Evolutionary conservation across 2,113 vertebrate species (phyloP).

Genomic region (Acrocephalus arundinaceus): DNA sequence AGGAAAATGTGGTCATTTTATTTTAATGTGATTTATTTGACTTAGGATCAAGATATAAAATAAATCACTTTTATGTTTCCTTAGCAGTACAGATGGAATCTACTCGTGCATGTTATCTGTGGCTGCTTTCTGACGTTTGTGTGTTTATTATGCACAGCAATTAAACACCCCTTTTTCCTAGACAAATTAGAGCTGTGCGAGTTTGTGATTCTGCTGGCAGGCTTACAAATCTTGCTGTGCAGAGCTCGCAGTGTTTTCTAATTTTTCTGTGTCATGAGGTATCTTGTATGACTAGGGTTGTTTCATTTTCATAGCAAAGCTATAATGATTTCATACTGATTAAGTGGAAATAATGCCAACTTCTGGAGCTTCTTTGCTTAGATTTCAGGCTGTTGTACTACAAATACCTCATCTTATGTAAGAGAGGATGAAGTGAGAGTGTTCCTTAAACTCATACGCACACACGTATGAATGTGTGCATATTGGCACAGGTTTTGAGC

Average conservation of each 20-base stretch:
- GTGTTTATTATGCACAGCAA: constrained; percentile 45
- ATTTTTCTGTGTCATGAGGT: constrained; percentile 65
- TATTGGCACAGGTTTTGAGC: neutral
- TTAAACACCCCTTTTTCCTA: constrained; percentile 55
- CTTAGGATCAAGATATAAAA: constrained; percentile 28
- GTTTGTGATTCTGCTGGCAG: constrained; percentile 62
- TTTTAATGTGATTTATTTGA: constrained; percentile 42
- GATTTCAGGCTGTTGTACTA: neutral
- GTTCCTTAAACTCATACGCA: neutral
- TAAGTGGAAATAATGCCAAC: constrained; percentile 48
- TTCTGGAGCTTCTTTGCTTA: neutral
- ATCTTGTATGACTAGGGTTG: constrained; percentile 56
- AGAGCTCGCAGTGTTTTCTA: constrained; percentile 31
- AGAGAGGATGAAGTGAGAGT: neutral
- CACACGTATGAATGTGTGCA: neutral
- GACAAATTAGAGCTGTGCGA: constrained; percentile 38
- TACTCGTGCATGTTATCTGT: neutral
- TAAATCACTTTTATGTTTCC: constrained; percentile 35
- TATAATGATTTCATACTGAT: constrained; percentile 62
- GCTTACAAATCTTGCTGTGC: constrained; percentile 47
- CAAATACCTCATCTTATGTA: neutral
- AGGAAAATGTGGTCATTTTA: constrained; percentile 19
- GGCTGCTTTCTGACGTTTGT: constrained; percentile 15
- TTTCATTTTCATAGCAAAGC: constrained; percentile 64
- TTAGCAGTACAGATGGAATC: neutral